These are phyloP conservation scores for Tenualosa thibaudeaui DNA, from an alignment of 2,797 vertebrate genomes.

Conservation along the genomic window DNA sequence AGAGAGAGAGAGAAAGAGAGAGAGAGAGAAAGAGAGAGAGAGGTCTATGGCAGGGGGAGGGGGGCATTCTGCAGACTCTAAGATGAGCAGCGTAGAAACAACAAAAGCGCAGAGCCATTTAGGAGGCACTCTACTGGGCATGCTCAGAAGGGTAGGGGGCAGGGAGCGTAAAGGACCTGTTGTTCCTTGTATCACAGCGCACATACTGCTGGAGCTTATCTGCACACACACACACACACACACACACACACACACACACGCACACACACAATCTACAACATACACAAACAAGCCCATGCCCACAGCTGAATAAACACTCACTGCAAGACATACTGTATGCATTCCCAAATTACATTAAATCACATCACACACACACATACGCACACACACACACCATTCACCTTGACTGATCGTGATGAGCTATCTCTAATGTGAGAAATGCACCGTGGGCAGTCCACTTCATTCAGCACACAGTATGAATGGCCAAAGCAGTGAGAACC, in stretches of 20 bases:
- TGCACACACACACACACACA: constrained; percentile 38
- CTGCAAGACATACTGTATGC: too few species aligned
- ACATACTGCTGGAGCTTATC: constrained; percentile 49
- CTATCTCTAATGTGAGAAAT: not conserved
- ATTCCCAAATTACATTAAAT: too few species aligned
- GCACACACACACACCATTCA: not conserved
- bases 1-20: constrained; percentile 40
- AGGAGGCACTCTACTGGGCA: constrained; percentile 48
- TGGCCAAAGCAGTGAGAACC: not conserved
- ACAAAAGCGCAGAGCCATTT: constrained; percentile 52
- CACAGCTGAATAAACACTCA: too few species aligned
- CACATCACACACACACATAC: not conserved
- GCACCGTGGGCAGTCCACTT: not conserved
- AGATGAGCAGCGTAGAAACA: constrained; percentile 51
- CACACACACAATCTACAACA: not conserved
- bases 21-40: constrained; percentile 30
- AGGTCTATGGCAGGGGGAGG: constrained; percentile 37
- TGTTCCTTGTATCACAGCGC: constrained; percentile 49
- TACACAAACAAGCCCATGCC: not conserved
- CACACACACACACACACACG: not conserved
- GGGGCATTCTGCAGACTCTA: constrained; percentile 51
- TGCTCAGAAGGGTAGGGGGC: constrained; percentile 44
- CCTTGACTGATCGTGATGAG: not conserved
- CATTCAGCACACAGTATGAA: constrained; percentile 1
- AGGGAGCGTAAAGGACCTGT: constrained; percentile 46